phyloP scores from a whole-genome alignment of 2,113 vertebrate genomes.

The Cynocephalus volans region DNA sequence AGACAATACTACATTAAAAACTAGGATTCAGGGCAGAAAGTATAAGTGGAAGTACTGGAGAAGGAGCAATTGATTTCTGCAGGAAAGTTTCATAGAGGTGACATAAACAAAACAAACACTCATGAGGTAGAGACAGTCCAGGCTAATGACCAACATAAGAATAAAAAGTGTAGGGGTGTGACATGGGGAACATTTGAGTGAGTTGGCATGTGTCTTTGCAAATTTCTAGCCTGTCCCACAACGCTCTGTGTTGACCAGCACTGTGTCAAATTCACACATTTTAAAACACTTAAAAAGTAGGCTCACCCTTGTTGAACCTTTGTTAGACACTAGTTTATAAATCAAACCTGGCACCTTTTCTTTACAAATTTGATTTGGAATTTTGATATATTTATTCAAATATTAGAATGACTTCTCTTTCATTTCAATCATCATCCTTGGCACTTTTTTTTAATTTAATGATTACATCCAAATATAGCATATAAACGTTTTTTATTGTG shows the following conservation, averaged over 20 bases:
- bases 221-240: slow-evolving; percentile 22
- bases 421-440: background rate
- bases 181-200: background rate
- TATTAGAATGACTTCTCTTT: background rate
- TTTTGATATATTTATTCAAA: slow-evolving; percentile 16
- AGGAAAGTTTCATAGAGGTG: background rate
- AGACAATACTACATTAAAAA: background rate
- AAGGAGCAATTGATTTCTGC: background rate
- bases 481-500: background rate
- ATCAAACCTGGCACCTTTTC: background rate
- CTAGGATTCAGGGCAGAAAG: background rate
- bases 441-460: background rate
- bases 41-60: background rate
- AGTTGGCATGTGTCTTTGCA: background rate
- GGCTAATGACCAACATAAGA: background rate
- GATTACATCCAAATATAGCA: background rate
- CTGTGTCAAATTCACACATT: background rate
- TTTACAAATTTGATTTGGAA: slow-evolving; percentile 29
- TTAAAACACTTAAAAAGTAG: background rate
- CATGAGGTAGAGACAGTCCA: background rate
- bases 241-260: background rate
- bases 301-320: background rate
- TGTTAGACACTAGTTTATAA: background rate
- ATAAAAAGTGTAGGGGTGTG: background rate
- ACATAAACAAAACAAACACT: background rate